Conservation (phyloP, 2,888 invertebrate genomes). For the Tuberolachnus salignus region DNA sequence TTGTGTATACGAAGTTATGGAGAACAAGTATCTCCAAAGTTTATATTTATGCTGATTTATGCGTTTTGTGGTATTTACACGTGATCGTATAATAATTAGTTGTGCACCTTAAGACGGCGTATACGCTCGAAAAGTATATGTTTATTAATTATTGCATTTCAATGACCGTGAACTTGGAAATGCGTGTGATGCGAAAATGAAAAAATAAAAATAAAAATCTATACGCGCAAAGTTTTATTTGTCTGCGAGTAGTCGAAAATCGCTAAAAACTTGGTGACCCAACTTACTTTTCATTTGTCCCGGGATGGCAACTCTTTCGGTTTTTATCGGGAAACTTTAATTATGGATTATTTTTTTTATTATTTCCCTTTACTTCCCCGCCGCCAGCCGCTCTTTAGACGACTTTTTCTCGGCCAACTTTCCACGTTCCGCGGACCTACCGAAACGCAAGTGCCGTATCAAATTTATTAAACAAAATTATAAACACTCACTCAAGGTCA, state of each 20-base stretch:
- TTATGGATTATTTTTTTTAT: slow-evolving; percentile 53
- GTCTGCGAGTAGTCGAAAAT: slow-evolving; percentile 38
- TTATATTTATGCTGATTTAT: background rate
- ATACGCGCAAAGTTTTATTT: slow-evolving; percentile 43
- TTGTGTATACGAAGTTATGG: no score
- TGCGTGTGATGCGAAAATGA: background rate
- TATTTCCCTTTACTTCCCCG: background rate
- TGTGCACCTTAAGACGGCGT: no score
- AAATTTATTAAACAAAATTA: slow-evolving; percentile 55
- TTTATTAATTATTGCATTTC: slow-evolving; percentile 29
- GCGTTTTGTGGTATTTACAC: background rate
- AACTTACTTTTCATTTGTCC: slow-evolving; percentile 54
- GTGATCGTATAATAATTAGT: background rate
- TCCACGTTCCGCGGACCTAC: slow-evolving; percentile 28
- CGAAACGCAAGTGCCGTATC: slow-evolving; percentile 41
- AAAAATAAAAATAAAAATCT: no score
- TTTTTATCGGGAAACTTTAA: slow-evolving; percentile 56
- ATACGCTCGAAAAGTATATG: background rate
- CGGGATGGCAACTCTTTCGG: slow-evolving; percentile 47
- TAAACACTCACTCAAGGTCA: slow-evolving; percentile 55
- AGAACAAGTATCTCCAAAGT: background rate
- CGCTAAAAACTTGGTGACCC: slow-evolving; percentile 53
- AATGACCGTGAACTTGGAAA: slow-evolving; percentile 45
- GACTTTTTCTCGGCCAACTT: slow-evolving; percentile 51
- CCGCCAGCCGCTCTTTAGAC: background rate